These are phyloP conservation scores for Pseudomyrmex dendroicus DNA, from an alignment of 1,140 invertebrate genomes.

Conservation along the genomic window DNA sequence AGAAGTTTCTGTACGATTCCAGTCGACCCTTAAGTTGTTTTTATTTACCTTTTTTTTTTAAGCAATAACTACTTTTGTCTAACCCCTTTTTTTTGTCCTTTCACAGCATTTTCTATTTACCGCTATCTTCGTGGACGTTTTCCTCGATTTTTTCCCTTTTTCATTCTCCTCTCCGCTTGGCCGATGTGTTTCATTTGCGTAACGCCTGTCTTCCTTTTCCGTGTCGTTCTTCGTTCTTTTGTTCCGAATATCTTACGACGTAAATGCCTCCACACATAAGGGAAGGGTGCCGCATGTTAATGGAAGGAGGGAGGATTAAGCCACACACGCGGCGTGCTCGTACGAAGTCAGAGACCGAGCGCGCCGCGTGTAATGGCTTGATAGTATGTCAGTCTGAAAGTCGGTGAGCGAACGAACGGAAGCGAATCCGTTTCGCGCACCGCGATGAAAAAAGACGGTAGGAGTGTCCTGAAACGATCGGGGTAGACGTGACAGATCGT, in stretches of 20 bases:
- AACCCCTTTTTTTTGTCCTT: constrained; percentile 34
- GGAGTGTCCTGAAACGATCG: too few species aligned
- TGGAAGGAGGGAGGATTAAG: neutral
- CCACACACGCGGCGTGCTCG: too few species aligned
- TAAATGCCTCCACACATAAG: neutral
- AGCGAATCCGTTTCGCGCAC: constrained; percentile 26
- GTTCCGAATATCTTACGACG: constrained; percentile 13
- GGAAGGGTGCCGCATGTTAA: neutral
- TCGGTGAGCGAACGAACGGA: neutral
- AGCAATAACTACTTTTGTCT: constrained; percentile 38
- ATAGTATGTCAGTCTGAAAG: constrained; percentile 74
- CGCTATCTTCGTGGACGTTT: constrained; percentile 31
- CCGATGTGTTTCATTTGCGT: constrained; percentile 36
- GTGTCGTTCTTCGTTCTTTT: constrained; percentile 40
- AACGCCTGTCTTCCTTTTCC: constrained; percentile 45
- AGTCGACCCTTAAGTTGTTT: too few species aligned
- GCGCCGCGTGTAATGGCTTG: constrained; percentile 57
- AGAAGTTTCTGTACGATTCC: too few species aligned
- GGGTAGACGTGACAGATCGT: too few species aligned
- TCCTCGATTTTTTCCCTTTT: constrained; percentile 49
- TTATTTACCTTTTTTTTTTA: constrained; percentile 14
- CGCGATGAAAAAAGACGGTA: neutral
- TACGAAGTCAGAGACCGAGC: neutral
- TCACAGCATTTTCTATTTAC: constrained; percentile 25
- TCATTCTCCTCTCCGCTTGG: constrained; percentile 31